Conservation (phyloP, 2,113 vertebrate species). For the Sclerurus mexicanus region DNA sequence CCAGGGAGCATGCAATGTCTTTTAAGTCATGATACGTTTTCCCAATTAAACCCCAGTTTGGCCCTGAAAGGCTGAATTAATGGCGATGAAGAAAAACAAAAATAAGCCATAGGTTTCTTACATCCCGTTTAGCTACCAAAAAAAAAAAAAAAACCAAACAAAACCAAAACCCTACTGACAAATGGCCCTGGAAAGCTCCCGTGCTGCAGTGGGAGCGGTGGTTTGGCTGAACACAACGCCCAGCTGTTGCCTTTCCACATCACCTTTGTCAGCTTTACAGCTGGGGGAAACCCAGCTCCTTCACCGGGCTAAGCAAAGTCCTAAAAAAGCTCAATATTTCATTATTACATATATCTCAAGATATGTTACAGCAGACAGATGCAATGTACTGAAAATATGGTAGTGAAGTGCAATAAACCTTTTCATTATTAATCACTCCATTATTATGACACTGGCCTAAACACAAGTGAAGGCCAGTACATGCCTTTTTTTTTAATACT, state of each 20-base stretch:
- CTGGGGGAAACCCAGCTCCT: not conserved
- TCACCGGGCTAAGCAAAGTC: not conserved
- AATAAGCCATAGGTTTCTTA: not conserved
- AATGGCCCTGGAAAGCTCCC: not conserved
- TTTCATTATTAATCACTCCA: not conserved
- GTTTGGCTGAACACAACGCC: rapidly evolving
- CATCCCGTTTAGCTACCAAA: not conserved
- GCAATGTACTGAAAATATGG: rapidly evolving
- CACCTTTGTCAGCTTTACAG: not conserved
- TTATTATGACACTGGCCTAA: not conserved
- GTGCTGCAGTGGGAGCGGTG: not conserved
- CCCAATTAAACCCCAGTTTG: not conserved
- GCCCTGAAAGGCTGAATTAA: not conserved
- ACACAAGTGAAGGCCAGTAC: not conserved
- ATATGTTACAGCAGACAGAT: not conserved
- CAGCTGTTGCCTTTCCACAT: rapidly evolving
- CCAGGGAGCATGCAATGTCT: rapidly evolving
- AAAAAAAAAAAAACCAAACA: not conserved
- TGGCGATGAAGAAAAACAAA: not conserved
- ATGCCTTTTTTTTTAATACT: not conserved
- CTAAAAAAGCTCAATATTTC: not conserved
- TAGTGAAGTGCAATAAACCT: rapidly evolving
- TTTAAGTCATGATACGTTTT: not conserved
- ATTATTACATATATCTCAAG: too few relatives aligned
- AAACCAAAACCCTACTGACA: too few relatives aligned